These are phyloP conservation scores for Hirtodrosophila confusa DNA, from an alignment of 2,888 invertebrate species.

Conservation along the genomic window DNA sequence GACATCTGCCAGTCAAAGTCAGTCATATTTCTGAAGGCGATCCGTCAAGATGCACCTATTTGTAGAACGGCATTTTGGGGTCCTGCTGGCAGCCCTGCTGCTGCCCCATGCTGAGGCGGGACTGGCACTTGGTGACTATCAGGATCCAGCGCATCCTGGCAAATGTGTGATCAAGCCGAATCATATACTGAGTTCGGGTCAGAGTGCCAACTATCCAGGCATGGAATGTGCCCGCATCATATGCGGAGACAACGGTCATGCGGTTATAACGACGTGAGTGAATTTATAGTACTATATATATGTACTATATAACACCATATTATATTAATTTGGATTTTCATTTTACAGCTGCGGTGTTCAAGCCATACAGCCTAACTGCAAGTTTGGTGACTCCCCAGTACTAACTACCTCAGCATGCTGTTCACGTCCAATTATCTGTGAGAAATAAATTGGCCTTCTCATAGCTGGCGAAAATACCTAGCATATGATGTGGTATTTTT, in stretches of 20 bases:
- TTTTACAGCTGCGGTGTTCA: conserved; percentile 55
- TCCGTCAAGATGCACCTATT: conserved; percentile 41
- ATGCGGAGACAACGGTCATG: conserved; percentile 42
- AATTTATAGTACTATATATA: too few species aligned
- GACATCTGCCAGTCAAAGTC: conserved; percentile 11
- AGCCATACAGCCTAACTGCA: conserved; percentile 22
- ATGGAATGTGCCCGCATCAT: conserved; percentile 48
- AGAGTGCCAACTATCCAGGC: conserved; percentile 31
- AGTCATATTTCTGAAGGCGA: conserved; percentile 24
- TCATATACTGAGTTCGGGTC: conserved; percentile 43
- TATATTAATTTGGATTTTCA: background rate
- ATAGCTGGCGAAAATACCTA: background rate
- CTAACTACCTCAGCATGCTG: conserved; percentile 15
- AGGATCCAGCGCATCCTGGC: conserved; percentile 58
- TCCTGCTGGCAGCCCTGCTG: conserved; percentile 15
- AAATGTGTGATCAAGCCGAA: conserved; percentile 57
- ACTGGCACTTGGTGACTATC: conserved; percentile 33
- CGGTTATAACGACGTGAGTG: conserved; percentile 50
- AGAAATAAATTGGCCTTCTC: background rate
- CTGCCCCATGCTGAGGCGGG: conserved; percentile 37
- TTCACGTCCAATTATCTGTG: conserved; percentile 1
- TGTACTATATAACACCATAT: background rate
- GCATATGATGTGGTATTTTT: too few species aligned
- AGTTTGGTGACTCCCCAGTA: conserved; percentile 28
- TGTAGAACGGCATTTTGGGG: conserved; percentile 29